A percentile compares a stretch with the other conserved stretches of the same genome.
These are phyloP conservation scores for Paratrypauchen microcephalus DNA, from an alignment of 2,797 vertebrate species.

Conservation along the genomic window DNA sequence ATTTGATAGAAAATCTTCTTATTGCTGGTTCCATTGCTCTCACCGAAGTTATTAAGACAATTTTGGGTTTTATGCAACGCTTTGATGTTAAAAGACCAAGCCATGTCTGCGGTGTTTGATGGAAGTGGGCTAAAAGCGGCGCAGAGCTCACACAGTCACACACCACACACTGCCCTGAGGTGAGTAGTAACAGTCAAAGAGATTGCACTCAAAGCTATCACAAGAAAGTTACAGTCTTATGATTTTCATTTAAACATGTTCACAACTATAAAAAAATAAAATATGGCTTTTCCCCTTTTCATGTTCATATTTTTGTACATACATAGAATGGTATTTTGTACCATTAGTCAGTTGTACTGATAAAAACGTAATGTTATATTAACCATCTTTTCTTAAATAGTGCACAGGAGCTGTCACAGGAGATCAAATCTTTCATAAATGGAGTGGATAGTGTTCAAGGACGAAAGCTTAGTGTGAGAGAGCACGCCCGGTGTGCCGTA, in stretches of 20 bases:
- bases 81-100: constrained; percentile 51
- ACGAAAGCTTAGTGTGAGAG: constrained; percentile 85
- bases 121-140: constrained; percentile 75
- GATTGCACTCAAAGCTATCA: neutral
- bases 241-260: too few relatives aligned
- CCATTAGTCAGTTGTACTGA: neutral
- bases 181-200: constrained; percentile 46
- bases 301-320: too few relatives aligned
- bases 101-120: constrained; percentile 79
- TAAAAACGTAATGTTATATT: neutral
- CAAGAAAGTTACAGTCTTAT: neutral
- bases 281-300: too few relatives aligned
- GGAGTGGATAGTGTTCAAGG: constrained; percentile 85
- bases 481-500: constrained; percentile 89
- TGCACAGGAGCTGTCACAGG: constrained; percentile 87
- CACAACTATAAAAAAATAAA: too few relatives aligned
- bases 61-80: constrained; percentile 50
- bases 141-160: constrained; percentile 75
- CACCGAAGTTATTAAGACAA: neutral
- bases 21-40: neutral
- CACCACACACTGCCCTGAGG: constrained; percentile 70
- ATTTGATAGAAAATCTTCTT: constrained; percentile 7
- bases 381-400: constrained; percentile 54
- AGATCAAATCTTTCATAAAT: constrained; percentile 93
- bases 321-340: too few relatives aligned